These are phyloP conservation scores for Brachionus angularis DNA, from an alignment of 1,140 invertebrate species.

Conservation along the genomic window DNA sequence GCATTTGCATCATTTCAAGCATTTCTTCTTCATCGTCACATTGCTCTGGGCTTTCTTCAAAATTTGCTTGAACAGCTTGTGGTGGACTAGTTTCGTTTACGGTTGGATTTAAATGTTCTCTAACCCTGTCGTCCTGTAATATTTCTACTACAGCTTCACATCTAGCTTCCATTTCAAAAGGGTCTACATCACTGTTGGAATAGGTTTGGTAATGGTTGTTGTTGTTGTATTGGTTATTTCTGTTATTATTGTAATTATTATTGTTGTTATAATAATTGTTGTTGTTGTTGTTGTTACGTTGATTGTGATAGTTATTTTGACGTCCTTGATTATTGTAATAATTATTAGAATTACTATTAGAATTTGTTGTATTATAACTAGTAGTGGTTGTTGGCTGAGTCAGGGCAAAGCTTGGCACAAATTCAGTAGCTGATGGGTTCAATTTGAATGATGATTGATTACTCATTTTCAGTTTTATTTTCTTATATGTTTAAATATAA, in stretches of 20 bases:
- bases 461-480: too few species aligned
- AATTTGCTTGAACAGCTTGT: neutral
- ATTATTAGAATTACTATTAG: too few species aligned
- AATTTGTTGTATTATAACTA: too few species aligned
- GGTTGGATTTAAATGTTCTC: slow-evolving; percentile 14
- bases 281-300: too few species aligned
- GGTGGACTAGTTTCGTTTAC: neutral
- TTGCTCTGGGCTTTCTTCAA: neutral
- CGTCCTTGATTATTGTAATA: too few species aligned
- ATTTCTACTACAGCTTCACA: slow-evolving; percentile 38
- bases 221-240: too few species aligned
- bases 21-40: slow-evolving; percentile 29
- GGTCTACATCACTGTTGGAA: slow-evolving; percentile 7
- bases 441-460: too few species aligned
- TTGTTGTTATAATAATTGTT: too few species aligned
- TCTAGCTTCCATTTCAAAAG: slow-evolving; percentile 21
- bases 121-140: slow-evolving; percentile 1
- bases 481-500: too few species aligned
- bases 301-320: too few species aligned
- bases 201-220: neutral
- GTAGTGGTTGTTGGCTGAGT: neutral
- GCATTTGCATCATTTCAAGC: slow-evolving; percentile 40
- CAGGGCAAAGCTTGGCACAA: slow-evolving; percentile 21
- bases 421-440: slow-evolving; percentile 25
- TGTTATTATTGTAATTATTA: too few species aligned